A percentile compares a stretch with the other conserved stretches of the same genome.
These are phyloP conservation scores for Coluber constrictor DNA, from an alignment of 2,797 vertebrate species.

Conservation along the genomic window DNA sequence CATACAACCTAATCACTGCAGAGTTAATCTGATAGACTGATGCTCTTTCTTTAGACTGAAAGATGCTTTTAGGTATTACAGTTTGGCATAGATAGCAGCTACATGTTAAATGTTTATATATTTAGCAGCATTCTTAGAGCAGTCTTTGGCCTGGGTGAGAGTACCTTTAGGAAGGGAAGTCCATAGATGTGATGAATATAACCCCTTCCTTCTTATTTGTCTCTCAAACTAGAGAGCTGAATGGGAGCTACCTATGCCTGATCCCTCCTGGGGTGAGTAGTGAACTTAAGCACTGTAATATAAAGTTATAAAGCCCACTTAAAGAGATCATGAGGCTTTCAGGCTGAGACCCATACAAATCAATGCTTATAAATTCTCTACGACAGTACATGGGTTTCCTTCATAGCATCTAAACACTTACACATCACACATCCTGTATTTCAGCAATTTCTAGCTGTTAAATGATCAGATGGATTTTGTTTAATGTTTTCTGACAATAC, in stretches of 20 bases:
- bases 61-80: background rate
- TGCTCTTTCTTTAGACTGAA: conserved; percentile 6
- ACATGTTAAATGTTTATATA: background rate
- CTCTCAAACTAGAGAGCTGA: background rate
- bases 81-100: background rate
- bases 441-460: background rate
- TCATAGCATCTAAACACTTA: background rate
- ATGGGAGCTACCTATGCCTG: background rate
- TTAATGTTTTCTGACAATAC: conserved; percentile 2
- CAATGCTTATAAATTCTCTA: background rate
- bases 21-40: background rate
- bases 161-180: background rate
- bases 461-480: background rate
- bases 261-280: background rate
- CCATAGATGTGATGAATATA: background rate
- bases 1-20: background rate
- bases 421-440: background rate
- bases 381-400: background rate
- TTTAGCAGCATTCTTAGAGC: background rate
- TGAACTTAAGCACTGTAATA: background rate
- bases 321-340: background rate
- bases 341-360: background rate
- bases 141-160: background rate
- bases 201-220: background rate
- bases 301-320: background rate